Conservation (phyloP, 2,797 vertebrate species). For the Premnoplex brunnescens region DNA sequence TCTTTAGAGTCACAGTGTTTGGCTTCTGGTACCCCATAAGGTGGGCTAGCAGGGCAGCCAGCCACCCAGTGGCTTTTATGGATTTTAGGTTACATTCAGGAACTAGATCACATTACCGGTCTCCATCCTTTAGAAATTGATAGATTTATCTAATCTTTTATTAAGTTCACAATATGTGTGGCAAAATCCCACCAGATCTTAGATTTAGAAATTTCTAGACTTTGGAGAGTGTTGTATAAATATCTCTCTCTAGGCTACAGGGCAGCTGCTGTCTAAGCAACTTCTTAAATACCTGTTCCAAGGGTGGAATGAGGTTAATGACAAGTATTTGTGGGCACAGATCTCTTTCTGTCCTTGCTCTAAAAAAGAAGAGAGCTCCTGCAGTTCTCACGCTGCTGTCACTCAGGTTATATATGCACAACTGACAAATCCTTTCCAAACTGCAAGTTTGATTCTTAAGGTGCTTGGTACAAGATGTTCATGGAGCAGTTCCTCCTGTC, state of each 20-base stretch:
- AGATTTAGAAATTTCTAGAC: not conserved
- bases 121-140: not conserved
- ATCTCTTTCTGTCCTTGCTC: not conserved
- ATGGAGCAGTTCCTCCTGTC: not conserved
- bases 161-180: rapidly evolving
- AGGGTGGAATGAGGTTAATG: not conserved
- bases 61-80: not conserved
- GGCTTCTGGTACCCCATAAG: not conserved
- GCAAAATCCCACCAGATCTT: not conserved
- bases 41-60: not conserved
- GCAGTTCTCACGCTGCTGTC: not conserved
- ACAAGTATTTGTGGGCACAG: not conserved
- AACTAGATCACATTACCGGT: not conserved
- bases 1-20: rapidly evolving
- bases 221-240: not conserved
- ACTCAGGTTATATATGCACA: not conserved
- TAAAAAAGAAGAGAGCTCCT: not conserved
- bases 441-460: not conserved
- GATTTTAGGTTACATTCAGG: not conserved
- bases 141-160: not conserved
- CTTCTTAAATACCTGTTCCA: not conserved
- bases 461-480: not conserved
- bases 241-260: not conserved
- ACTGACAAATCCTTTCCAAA: not conserved
- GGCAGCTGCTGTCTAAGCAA: not conserved